These are phyloP conservation scores for Tetramorium alpestre DNA, from an alignment of 1,140 invertebrate species.

Conservation along the genomic window DNA sequence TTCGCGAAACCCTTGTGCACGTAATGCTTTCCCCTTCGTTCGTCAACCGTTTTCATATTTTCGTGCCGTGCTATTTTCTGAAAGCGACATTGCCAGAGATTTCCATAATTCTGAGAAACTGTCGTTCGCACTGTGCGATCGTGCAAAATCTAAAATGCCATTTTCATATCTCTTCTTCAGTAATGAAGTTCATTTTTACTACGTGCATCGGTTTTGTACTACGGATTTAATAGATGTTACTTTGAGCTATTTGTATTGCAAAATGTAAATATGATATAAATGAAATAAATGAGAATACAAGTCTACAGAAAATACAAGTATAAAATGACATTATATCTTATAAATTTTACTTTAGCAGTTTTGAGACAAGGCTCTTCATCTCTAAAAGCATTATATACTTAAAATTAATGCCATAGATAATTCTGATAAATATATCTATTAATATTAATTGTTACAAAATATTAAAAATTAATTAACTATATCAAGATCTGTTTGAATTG, in stretches of 20 bases:
- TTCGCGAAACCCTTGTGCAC: constrained; percentile 48
- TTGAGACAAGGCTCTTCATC: not conserved
- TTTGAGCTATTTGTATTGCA: not conserved
- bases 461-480: not conserved
- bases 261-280: not conserved
- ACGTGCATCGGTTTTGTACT: not conserved
- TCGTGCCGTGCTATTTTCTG: constrained; percentile 68
- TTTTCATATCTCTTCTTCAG: constrained; percentile 14
- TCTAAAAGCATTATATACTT: not conserved
- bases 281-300: not conserved
- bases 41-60: constrained; percentile 68
- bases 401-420: not conserved
- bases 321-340: not conserved
- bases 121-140: constrained; percentile 54
- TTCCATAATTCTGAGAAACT: constrained; percentile 64
- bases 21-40: constrained; percentile 66
- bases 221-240: too few species aligned
- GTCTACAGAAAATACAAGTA: not conserved
- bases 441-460: not conserved
- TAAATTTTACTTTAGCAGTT: not conserved
- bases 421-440: not conserved
- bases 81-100: constrained; percentile 68
- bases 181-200: constrained; percentile 1
- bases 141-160: constrained; percentile 50
- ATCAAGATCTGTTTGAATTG: not conserved